phyloP scores from a whole-genome alignment of 2,797 vertebrate species.

The Dallia pectoralis region DNA sequence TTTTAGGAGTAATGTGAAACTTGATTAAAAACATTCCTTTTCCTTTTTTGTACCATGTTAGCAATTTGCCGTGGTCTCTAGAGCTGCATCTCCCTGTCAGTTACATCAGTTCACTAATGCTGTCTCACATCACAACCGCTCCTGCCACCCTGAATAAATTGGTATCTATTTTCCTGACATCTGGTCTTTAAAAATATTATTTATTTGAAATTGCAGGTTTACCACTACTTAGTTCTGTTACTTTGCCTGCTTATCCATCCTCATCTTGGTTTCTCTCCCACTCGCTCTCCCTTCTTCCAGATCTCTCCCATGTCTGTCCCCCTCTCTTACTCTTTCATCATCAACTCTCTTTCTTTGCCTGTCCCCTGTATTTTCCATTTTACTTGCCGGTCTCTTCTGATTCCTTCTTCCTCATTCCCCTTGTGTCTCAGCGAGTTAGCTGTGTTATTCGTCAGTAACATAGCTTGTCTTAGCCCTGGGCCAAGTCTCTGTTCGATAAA shows the following conservation, averaged over 20 bases:
- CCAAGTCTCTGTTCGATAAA: slow-evolving; percentile 32
- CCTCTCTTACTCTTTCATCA: slow-evolving; percentile 14
- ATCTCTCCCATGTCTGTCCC: slow-evolving; percentile 30
- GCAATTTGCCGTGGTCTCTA: background rate
- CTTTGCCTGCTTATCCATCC: slow-evolving; percentile 44
- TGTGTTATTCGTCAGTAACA: slow-evolving; percentile 35
- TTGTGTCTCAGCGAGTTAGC: slow-evolving; percentile 31
- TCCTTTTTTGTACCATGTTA: background rate
- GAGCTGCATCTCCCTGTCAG: background rate
- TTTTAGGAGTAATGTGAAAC: background rate
- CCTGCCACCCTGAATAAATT: slow-evolving; percentile 68
- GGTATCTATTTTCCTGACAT: slow-evolving; percentile 70
- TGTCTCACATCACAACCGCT: slow-evolving; percentile 19
- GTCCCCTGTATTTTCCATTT: background rate
- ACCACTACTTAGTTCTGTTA: slow-evolving; percentile 51
- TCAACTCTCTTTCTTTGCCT: slow-evolving; percentile 14
- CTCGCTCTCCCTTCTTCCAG: slow-evolving; percentile 13
- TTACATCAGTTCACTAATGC: background rate
- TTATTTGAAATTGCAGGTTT: slow-evolving; percentile 68
- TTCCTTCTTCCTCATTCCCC: slow-evolving; percentile 20
- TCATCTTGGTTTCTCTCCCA: slow-evolving; percentile 19
- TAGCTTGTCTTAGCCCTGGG: slow-evolving; percentile 30
- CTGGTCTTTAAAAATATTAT: slow-evolving; percentile 60
- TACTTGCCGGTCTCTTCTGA: slow-evolving; percentile 5
- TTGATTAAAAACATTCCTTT: background rate